phyloP scores from a whole-genome alignment of 2,113 vertebrate species.

The Piaya cayana region DNA sequence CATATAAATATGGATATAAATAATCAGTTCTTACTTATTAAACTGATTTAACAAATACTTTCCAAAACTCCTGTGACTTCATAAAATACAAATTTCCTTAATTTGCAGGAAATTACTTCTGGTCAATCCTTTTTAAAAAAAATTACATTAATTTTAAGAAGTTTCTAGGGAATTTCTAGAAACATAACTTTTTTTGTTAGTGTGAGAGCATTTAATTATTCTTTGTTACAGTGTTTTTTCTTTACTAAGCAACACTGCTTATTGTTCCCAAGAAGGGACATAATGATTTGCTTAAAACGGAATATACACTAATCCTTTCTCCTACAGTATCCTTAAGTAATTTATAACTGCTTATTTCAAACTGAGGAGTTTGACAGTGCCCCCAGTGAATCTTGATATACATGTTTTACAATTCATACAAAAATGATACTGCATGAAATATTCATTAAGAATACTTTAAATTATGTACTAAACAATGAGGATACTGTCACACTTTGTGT shows the following conservation, averaged over 20 bases:
- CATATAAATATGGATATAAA: neutral
- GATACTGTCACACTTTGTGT: no score
- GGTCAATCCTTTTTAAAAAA: neutral
- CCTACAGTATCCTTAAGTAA: conserved; percentile 55
- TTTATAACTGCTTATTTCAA: conserved; percentile 70
- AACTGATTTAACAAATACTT: neutral
- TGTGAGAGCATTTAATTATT: neutral
- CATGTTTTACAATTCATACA: conserved; percentile 71
- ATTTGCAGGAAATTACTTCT: neutral
- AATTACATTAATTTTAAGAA: neutral
- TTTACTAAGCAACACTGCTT: neutral
- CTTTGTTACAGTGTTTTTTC: conserved; percentile 4
- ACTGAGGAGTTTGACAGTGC: conserved; percentile 43
- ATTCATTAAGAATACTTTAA: conserved; percentile 72
- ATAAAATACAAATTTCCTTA: neutral
- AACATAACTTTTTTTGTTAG: neutral
- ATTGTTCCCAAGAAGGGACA: neutral
- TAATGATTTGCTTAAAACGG: conserved; percentile 25
- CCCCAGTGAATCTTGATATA: conserved; percentile 67
- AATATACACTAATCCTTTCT: neutral
- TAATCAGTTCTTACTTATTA: neutral
- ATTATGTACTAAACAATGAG: conserved; percentile 69
- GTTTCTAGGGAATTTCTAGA: neutral
- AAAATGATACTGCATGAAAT: conserved; percentile 70
- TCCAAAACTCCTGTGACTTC: neutral